phyloP scores from a whole-genome alignment of 2,797 vertebrate genomes.

The Podarcis lilfordi region DNA sequence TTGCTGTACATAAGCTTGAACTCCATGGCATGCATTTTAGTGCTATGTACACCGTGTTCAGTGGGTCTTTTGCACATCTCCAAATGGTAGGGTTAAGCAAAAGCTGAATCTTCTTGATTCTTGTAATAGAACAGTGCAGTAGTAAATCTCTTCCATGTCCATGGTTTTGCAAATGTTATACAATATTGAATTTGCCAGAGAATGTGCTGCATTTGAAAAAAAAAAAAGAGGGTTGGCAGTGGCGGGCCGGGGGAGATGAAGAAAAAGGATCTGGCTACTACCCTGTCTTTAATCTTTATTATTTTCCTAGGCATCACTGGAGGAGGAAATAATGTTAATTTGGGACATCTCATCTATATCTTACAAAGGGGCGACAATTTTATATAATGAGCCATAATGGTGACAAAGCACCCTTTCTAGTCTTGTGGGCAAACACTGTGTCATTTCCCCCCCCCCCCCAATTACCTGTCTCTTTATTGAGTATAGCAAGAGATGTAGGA shows the following conservation, averaged over 20 bases:
- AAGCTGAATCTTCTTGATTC: not conserved
- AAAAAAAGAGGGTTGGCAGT: not conserved
- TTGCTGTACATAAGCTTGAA: too few species aligned
- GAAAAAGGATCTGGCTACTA: not conserved
- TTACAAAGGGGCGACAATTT: not conserved
- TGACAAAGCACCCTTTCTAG: slow-evolving; percentile 17
- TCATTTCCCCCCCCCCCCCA: slow-evolving; percentile 8
- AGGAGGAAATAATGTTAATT: slow-evolving; percentile 24
- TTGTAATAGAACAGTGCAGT: not conserved
- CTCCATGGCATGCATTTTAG: too few species aligned
- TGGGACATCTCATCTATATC: slow-evolving; percentile 14
- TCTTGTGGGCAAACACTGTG: slow-evolving; percentile 2
- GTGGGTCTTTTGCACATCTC: not conserved
- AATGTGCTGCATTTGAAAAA: not conserved
- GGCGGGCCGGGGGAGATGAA: not conserved
- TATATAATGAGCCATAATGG: slow-evolving; percentile 13
- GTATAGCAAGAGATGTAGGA: slow-evolving; percentile 3
- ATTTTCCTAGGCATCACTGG: slow-evolving; percentile 32
- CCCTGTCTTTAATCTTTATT: not conserved
- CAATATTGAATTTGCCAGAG: not conserved
- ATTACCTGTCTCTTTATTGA: slow-evolving; percentile 19
- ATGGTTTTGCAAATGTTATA: not conserved
- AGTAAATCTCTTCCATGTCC: not conserved
- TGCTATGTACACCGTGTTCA: not conserved
- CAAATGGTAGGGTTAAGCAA: not conserved